Percentiles rank a stretch among this genome's conserved stretches.
These are phyloP conservation scores for Edolisoma coerulescens DNA, from an alignment of 2,113 vertebrate genomes.

Conservation along the genomic window DNA sequence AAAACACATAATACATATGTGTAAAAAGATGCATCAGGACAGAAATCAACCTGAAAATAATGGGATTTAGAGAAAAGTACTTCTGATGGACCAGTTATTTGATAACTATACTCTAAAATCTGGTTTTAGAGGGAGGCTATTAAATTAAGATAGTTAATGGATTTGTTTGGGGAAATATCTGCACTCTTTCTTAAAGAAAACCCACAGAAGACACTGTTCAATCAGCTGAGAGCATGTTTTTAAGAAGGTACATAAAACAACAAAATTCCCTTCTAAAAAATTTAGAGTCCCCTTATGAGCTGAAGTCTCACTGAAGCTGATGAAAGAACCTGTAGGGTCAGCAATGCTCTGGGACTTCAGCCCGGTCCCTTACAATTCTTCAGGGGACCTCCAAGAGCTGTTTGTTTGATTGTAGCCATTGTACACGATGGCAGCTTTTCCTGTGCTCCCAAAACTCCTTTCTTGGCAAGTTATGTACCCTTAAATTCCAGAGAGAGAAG, in stretches of 20 bases:
- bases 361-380: not conserved
- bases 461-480: not conserved
- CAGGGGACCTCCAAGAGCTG: not conserved
- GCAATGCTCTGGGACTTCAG: not conserved
- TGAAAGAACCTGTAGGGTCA: not conserved
- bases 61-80: not conserved
- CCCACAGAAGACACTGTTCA: not conserved
- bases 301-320: not conserved
- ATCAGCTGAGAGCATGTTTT: not conserved
- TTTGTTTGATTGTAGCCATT: not conserved
- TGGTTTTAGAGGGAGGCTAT: not conserved
- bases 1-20: not conserved
- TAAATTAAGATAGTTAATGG: not conserved
- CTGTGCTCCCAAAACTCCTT: not conserved
- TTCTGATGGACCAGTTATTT: not conserved
- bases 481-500: not conserved
- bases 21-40: not conserved
- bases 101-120: not conserved
- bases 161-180: not conserved
- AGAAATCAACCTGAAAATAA: not conserved
- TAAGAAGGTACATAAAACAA: not conserved
- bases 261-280: not conserved
- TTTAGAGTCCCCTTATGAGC: not conserved
- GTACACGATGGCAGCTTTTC: fast-evolving
- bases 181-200: not conserved